Conservation (phyloP, 2,797 vertebrate genomes). For the Helicolenus hilgendorfi region DNA sequence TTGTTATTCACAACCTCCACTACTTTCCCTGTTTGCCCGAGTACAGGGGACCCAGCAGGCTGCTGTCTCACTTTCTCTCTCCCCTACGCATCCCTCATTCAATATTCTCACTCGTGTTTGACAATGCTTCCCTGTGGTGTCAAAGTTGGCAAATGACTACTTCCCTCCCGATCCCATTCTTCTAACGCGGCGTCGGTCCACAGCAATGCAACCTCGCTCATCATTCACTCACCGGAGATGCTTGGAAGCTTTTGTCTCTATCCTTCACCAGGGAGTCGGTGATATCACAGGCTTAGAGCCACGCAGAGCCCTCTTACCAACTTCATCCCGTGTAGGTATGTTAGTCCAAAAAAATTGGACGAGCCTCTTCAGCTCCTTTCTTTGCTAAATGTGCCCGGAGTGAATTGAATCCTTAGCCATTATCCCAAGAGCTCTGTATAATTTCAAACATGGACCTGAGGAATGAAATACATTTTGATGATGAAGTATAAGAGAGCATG, state of each 20-base stretch:
- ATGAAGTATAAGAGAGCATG: conserved; percentile 30
- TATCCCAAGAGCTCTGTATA: conserved; percentile 41
- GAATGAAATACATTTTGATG: conserved; percentile 49
- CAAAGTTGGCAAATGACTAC: conserved; percentile 82
- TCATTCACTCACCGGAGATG: conserved; percentile 70
- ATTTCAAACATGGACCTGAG: conserved; percentile 57
- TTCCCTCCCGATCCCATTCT: conserved; percentile 69
- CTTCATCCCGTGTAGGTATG: conserved; percentile 18
- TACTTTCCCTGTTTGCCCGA: conserved; percentile 74
- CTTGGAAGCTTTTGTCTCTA: conserved; percentile 71
- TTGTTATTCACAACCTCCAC: conserved; percentile 88
- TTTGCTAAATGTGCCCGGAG: conserved; percentile 38
- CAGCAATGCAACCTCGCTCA: conserved; percentile 57
- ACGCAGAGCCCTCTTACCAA: conserved; percentile 20
- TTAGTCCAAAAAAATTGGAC: conserved; percentile 17
- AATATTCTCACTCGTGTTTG: conserved; percentile 70
- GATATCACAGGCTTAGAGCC: conserved; percentile 51
- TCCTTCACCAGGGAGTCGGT: conserved; percentile 54
- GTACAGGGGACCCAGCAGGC: conserved; percentile 66
- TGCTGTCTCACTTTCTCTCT: conserved; percentile 31
- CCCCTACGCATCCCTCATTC: conserved; percentile 61
- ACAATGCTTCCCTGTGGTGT: conserved; percentile 79
- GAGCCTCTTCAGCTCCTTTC: conserved; percentile 18
- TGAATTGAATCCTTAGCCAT: conserved; percentile 37
- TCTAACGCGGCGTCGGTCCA: conserved; percentile 65